Percentiles rank a stretch among this genome's conserved stretches.
Evolutionary conservation across 37 sponge, comb jelly and placozoan genomes (phyloP).

Genomic region (Amphimedon queenslandica): DNA sequence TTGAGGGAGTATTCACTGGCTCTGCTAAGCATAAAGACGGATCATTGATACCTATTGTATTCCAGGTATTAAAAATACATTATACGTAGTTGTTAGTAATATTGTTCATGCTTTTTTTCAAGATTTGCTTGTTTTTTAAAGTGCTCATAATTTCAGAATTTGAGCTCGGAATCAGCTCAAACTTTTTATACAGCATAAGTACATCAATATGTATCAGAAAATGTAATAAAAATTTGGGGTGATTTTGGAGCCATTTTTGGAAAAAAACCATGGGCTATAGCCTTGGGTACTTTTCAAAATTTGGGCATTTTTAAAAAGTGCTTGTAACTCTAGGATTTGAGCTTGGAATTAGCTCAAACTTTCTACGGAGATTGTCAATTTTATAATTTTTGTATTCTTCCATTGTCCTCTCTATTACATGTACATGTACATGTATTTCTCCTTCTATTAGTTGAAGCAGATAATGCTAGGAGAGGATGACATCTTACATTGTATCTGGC

Average conservation of each 20-base stretch:
- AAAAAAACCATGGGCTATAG: too few species aligned
- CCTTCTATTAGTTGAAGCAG: conserved; percentile 47
- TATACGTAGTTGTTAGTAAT: neutral
- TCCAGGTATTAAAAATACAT: conserved; percentile 62
- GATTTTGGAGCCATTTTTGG: too few species aligned
- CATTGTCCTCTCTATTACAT: neutral
- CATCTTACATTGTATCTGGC: conserved; percentile 72
- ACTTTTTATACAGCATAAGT: too few species aligned
- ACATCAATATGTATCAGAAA: too few species aligned
- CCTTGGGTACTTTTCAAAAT: too few species aligned
- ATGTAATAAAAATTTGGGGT: too few species aligned
- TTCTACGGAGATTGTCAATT: neutral
- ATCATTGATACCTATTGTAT: conserved; percentile 54
- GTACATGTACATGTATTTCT: conserved; percentile 4
- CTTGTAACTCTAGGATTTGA: too few species aligned
- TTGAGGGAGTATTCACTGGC: conserved; percentile 73
- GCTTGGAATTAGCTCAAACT: too few species aligned
- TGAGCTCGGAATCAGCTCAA: too few species aligned
- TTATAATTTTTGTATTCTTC: neutral
- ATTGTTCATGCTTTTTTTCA: neutral
- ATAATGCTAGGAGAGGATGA: conserved; percentile 48
- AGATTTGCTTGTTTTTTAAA: too few species aligned
- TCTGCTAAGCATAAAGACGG: conserved; percentile 85
- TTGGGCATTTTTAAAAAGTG: too few species aligned
- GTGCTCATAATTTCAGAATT: too few species aligned